Conservation (phyloP, 2,888 invertebrate genomes). For the Cabera pusaria region DNA sequence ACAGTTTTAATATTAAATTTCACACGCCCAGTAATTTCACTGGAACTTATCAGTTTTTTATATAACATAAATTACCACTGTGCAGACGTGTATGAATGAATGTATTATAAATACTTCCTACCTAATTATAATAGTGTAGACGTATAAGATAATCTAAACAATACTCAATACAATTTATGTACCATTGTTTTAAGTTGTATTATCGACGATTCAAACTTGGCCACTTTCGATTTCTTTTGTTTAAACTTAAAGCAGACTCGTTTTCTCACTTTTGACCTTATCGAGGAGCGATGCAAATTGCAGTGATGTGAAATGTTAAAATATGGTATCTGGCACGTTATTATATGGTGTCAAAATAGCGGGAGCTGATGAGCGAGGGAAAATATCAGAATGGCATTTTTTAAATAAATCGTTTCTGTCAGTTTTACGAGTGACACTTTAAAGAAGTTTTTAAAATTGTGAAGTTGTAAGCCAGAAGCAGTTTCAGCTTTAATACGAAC, state of each 20-base stretch:
- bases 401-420: conserved; percentile 7
- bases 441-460: too few species aligned
- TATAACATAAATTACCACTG: too few species aligned
- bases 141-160: too few species aligned
- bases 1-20: too few species aligned
- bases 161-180: conserved; percentile 20
- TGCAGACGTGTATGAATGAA: too few species aligned
- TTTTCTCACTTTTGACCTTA: conserved; percentile 34
- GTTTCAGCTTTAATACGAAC: too few species aligned
- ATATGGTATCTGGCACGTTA: conserved; percentile 27
- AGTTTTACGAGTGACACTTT: conserved; percentile 5
- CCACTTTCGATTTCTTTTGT: conserved; percentile 31
- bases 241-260: conserved; percentile 16
- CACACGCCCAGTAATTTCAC: too few species aligned
- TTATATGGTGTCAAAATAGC: conserved; percentile 17
- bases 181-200: conserved; percentile 17
- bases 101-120: too few species aligned
- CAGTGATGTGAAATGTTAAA: conserved; percentile 24
- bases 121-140: too few species aligned
- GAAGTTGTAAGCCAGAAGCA: too few species aligned
- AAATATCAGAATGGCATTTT: conserved; percentile 12
- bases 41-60: too few species aligned
- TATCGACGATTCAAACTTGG: conserved; percentile 16
- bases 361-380: conserved; percentile 20
- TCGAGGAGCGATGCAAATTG: conserved; percentile 25